phyloP scores from a whole-genome alignment of 1,140 invertebrate species.

The Brachionus manjavacas region DNA sequence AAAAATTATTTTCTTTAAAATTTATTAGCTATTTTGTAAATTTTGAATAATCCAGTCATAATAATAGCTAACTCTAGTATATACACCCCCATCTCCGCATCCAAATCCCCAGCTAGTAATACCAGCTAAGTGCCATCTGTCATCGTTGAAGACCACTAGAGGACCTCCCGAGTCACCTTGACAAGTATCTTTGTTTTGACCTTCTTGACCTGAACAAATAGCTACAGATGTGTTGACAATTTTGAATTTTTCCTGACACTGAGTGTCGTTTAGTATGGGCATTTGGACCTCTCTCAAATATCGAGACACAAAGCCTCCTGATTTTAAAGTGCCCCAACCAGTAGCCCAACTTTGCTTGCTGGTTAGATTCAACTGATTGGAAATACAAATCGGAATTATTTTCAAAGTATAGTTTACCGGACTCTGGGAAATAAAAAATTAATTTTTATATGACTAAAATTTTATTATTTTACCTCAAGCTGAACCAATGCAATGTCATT shows the following conservation, averaged over 20 bases:
- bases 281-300: slow-evolving; percentile 39
- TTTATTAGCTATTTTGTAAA: neutral
- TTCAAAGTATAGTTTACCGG: neutral
- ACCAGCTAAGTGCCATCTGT: slow-evolving; percentile 11
- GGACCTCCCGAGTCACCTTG: slow-evolving; percentile 42
- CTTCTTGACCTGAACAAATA: slow-evolving; percentile 19
- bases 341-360: slow-evolving; percentile 32
- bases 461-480: neutral
- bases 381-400: slow-evolving; percentile 10
- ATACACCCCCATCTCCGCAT: slow-evolving; percentile 43
- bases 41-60: slow-evolving; percentile 16
- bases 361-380: neutral
- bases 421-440: neutral
- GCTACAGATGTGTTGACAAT: neutral
- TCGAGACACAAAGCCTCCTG: slow-evolving; percentile 4
- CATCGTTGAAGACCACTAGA: neutral
- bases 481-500: slow-evolving; percentile 38
- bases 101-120: slow-evolving; percentile 38
- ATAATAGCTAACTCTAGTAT: slow-evolving; percentile 26
- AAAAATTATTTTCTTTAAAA: neutral
- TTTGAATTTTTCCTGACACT: slow-evolving; percentile 11
- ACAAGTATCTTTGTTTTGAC: slow-evolving; percentile 36
- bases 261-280: neutral
- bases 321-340: slow-evolving; percentile 17
- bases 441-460: neutral